Conservation (phyloP, 2,888 invertebrate genomes). For the Leucophenga maculata region DNA sequence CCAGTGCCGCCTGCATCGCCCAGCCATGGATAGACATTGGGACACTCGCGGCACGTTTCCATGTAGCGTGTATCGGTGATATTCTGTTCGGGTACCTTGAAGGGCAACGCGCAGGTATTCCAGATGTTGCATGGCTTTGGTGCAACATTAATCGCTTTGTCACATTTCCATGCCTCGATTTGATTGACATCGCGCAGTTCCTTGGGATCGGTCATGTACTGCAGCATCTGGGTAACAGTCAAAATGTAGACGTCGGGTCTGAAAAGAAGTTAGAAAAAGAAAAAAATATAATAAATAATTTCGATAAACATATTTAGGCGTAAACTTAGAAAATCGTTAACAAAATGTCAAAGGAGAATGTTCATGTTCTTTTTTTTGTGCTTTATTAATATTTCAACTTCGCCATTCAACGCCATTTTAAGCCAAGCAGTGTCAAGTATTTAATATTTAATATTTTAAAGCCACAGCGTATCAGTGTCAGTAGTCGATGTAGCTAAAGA, state of each 20-base stretch:
- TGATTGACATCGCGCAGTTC: slow-evolving; percentile 78
- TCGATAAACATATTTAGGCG: too few species aligned
- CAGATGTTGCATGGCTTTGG: slow-evolving; percentile 84
- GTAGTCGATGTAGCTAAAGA: too few species aligned
- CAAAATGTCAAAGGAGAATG: too few species aligned
- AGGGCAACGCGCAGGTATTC: slow-evolving; percentile 87
- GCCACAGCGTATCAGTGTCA: too few species aligned
- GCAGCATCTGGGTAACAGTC: slow-evolving; percentile 88
- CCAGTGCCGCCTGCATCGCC: slow-evolving; percentile 90
- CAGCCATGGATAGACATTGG: slow-evolving; percentile 89
- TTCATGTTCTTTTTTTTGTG: too few species aligned
- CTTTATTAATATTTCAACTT: too few species aligned
- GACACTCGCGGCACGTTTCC: slow-evolving; percentile 90
- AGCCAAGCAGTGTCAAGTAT: too few species aligned
- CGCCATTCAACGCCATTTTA: too few species aligned
- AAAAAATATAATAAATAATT: too few species aligned
- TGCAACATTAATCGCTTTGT: slow-evolving; percentile 81
- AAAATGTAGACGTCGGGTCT: slow-evolving; percentile 91
- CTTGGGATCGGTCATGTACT: slow-evolving; percentile 91
- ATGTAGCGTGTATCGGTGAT: slow-evolving; percentile 88
- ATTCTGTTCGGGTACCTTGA: slow-evolving; percentile 83
- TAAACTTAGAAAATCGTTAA: too few species aligned
- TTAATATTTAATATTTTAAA: too few species aligned
- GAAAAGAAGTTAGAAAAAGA: slow-evolving; percentile 54
- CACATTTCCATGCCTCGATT: slow-evolving; percentile 88